A percentile compares a stretch with the other conserved stretches of the same genome.
Evolutionary conservation across 2,888 invertebrate genomes (phyloP).

Genomic region (Phorcus lineatus): DNA sequence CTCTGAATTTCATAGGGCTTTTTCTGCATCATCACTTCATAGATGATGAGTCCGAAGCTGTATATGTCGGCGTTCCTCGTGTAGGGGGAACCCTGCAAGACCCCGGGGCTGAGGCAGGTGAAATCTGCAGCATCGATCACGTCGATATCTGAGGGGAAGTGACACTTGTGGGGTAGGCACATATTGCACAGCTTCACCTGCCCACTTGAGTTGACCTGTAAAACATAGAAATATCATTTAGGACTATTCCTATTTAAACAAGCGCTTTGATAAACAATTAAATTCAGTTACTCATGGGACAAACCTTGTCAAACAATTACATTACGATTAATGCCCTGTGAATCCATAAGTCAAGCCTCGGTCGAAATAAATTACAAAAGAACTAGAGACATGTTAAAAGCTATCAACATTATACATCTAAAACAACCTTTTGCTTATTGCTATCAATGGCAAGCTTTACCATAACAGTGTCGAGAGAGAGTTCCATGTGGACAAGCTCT

Average conservation of each 20-base stretch:
- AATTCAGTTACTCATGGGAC: not conserved
- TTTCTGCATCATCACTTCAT: slow-evolving; percentile 43
- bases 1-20: slow-evolving; percentile 38
- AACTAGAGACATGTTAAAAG: too few relatives aligned
- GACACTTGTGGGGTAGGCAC: slow-evolving; percentile 58
- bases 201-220: slow-evolving; percentile 39
- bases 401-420: too few relatives aligned
- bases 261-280: not conserved
- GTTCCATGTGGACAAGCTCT: slow-evolving; percentile 68
- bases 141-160: slow-evolving; percentile 48
- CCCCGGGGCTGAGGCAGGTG: slow-evolving; percentile 67
- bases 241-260: too few relatives aligned
- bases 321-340: too few relatives aligned
- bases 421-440: not conserved
- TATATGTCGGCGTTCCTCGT: slow-evolving; percentile 65
- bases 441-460: slow-evolving; percentile 45
- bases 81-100: slow-evolving; percentile 62
- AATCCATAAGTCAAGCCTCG: too few relatives aligned
- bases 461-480: slow-evolving; percentile 67
- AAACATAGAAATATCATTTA: not conserved
- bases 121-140: slow-evolving; percentile 48
- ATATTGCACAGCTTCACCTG: slow-evolving; percentile 58
- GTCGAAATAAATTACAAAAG: too few relatives aligned
- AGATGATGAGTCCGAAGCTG: slow-evolving; percentile 53
- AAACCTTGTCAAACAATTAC: too few relatives aligned